These are phyloP conservation scores for Xestia ashworthii DNA, from an alignment of 2,888 invertebrate species.

Conservation along the genomic window DNA sequence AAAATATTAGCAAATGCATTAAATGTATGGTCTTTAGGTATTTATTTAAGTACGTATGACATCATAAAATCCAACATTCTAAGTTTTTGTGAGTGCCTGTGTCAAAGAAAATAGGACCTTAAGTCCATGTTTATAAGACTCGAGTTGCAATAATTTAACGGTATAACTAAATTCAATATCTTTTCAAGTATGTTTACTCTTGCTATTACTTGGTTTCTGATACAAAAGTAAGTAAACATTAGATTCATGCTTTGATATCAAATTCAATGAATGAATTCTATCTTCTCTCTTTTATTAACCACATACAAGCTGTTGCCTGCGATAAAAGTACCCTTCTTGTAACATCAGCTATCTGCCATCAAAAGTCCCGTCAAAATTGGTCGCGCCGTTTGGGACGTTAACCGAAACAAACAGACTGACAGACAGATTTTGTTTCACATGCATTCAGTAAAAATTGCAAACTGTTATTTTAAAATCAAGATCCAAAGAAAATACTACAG, in stretches of 20 bases:
- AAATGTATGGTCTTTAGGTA: slow-evolving; percentile 6
- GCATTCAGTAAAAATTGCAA: no score
- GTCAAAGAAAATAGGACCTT: not conserved
- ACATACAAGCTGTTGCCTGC: no score
- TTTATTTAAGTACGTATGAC: slow-evolving; percentile 17
- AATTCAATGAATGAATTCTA: not conserved
- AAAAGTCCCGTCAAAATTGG: no score
- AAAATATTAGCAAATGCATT: slow-evolving; percentile 33
- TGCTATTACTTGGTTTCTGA: not conserved
- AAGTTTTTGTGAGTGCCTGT: not conserved
- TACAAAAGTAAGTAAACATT: not conserved
- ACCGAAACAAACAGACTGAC: no score
- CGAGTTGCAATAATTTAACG: not conserved
- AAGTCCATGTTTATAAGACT: accelerated
- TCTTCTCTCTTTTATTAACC: not conserved
- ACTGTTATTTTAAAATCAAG: not conserved
- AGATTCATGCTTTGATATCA: not conserved
- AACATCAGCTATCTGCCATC: no score
- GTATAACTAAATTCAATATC: not conserved
- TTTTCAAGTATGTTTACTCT: slow-evolving; percentile 2
- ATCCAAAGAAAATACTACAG: not conserved
- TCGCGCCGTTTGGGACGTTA: no score
- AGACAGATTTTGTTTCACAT: no score
- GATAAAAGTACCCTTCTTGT: no score
- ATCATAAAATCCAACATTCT: slow-evolving; percentile 31